A percentile compares a stretch with the other conserved stretches of the same genome.
phyloP scores from a whole-genome alignment of 2,888 invertebrate genomes.

The Eupithecia abbreviata region DNA sequence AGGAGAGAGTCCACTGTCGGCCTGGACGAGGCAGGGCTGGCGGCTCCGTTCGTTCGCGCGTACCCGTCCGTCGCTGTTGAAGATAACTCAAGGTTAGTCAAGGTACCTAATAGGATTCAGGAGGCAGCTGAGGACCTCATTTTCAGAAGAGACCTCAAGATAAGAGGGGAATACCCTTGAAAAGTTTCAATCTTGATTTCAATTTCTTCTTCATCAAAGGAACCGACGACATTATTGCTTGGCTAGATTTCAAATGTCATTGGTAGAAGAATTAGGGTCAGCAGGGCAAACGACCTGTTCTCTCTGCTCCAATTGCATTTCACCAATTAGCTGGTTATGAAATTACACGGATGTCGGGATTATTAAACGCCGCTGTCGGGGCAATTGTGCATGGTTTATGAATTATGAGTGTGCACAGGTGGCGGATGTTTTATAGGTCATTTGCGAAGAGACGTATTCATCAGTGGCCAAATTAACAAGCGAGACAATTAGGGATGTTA shows the following conservation, averaged over 20 bases:
- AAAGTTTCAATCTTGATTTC: not conserved
- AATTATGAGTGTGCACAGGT: constrained; percentile 8
- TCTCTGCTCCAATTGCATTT: constrained; percentile 25
- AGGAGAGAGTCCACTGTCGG: constrained; percentile 95
- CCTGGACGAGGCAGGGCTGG: constrained; percentile 81
- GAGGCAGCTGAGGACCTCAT: not conserved
- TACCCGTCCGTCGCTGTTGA: constrained; percentile 62
- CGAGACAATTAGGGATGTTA: not conserved
- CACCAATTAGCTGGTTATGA: constrained; percentile 37
- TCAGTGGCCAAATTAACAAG: not conserved
- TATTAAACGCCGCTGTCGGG: constrained; percentile 32
- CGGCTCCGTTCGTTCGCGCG: constrained; percentile 75
- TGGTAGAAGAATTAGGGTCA: constrained; percentile 31
- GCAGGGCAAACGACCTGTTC: constrained; percentile 26
- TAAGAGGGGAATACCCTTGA: not conserved
- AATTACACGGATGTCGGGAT: constrained; percentile 40
- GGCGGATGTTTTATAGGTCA: constrained; percentile 7
- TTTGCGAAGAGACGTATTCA: not conserved
- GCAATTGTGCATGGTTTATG: constrained; percentile 24
- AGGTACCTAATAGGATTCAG: not conserved
- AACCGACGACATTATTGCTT: constrained; percentile 26
- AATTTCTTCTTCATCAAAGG: constrained; percentile 10
- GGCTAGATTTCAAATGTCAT: constrained; percentile 34
- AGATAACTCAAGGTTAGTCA: not conserved
- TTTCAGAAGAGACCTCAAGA: too few relatives aligned